Evolutionary conservation across 2,113 vertebrate genomes (phyloP), one percentile per base, ranked within the genome.

Genomic region (Nesoenas mayeri): DNA sequence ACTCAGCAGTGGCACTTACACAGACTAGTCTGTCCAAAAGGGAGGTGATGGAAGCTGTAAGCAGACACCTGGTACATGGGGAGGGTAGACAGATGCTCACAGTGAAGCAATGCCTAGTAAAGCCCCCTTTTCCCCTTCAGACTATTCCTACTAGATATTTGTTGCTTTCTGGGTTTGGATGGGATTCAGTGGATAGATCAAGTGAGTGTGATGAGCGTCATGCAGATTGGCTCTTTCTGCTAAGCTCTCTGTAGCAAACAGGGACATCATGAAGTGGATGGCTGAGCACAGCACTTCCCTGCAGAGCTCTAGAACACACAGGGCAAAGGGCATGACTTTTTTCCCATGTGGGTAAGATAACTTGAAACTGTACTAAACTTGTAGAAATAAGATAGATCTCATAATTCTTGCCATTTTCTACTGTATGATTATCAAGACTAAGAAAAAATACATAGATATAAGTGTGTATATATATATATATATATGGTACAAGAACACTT

Each of bases 221-320:
- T 97, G 96, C 95, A 98, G 97, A 98, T 97, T 74, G 56, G 42
- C 79, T 93, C 50, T 79, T 93, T 91, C 72, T 90, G 70, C 83
- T 77, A 56, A 29, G 32, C 24, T 53, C 32, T 79, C 47, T 61
- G 29, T 29, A 79, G 61, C n/a, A 38, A 80, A 53, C 36, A 60
- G 80, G 65, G 65, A 65, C 36, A 47, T 48, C 87, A 88, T 5
- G 1, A 78, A 64, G 53, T 7, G 57, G 31, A 29, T 20, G 56
- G 61, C 50, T 57, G 71, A 88, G 44, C 57, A 79, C 48, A 48
- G 29, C 62, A 28, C 79, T 95, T 92, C 78, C 67, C 62, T 48
- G 94, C 84, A 67, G 84, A 95, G 60, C 32, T 56, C 58, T n/a
- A 66, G 40, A 60, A 29, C 42, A 3, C 48, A 82, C 26, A 65